Evolutionary conservation across 2,888 invertebrate genomes (phyloP).

Genomic region (Andrena bicolor): DNA sequence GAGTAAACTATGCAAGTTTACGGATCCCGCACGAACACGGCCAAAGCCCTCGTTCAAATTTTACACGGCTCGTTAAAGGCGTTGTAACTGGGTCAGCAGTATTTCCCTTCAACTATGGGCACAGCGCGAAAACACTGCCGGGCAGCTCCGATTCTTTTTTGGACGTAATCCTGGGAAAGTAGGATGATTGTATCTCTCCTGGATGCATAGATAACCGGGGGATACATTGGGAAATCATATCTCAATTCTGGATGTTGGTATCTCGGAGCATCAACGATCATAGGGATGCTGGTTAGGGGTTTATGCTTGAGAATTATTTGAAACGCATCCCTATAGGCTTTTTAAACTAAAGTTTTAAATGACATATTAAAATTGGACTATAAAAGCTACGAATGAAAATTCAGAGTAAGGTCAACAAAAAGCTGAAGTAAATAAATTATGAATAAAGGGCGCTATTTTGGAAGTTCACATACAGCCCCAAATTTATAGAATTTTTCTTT

Average conservation of each 20-base stretch:
- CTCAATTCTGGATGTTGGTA: background rate
- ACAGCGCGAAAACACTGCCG: constrained; percentile 33
- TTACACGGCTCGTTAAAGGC: constrained; percentile 66
- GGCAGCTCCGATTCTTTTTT: constrained; percentile 29
- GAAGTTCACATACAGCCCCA: too few species aligned
- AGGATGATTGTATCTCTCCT: constrained; percentile 30
- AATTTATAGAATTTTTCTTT: too few species aligned
- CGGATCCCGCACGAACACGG: constrained; percentile 61
- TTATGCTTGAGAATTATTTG: background rate
- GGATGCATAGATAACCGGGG: background rate
- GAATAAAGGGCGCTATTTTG: too few species aligned
- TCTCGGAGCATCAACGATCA: background rate
- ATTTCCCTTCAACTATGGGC: constrained; percentile 54
- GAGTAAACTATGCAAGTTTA: constrained; percentile 60
- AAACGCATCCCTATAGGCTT: background rate
- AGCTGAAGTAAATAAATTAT: too few species aligned
- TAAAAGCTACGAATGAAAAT: too few species aligned
- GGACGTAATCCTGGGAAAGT: constrained; percentile 6
- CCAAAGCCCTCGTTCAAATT: constrained; percentile 61
- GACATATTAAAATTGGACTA: too few species aligned
- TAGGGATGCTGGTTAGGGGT: background rate
- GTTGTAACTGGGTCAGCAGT: constrained; percentile 59
- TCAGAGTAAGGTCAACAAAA: too few species aligned
- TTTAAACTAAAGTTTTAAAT: too few species aligned
- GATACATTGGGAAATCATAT: background rate